A percentile compares a stretch with the other conserved stretches of the same genome.
phyloP scores from a whole-genome alignment of 2,888 invertebrate genomes.

The Apamea sordens region DNA sequence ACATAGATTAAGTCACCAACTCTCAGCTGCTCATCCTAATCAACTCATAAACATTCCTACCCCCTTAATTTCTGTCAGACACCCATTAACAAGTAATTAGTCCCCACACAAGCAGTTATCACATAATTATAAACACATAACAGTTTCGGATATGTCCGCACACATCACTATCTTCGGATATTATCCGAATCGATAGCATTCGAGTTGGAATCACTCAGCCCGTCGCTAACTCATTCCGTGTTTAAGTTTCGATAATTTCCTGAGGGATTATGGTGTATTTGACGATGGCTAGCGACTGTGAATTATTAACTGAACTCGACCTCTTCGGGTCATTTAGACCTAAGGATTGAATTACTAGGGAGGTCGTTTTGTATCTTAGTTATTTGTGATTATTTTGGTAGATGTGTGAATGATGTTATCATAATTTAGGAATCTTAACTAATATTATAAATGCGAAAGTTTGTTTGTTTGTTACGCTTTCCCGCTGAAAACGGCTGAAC shows the following conservation, averaged over 20 bases:
- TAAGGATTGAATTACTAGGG: slow-evolving; percentile 68
- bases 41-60: slow-evolving; percentile 30
- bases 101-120: slow-evolving; percentile 55
- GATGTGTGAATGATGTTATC: background rate
- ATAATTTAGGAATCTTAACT: background rate
- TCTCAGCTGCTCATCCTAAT: background rate
- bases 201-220: slow-evolving; percentile 74
- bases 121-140: slow-evolving; percentile 64
- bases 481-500: too few relatives aligned
- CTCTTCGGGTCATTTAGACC: slow-evolving; percentile 76
- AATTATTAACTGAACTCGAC: slow-evolving; percentile 81
- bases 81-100: slow-evolving; percentile 62
- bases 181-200: slow-evolving; percentile 65
- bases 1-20: background rate
- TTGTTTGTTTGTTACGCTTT: too few relatives aligned
- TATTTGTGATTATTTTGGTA: slow-evolving; percentile 31
- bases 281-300: slow-evolving; percentile 80
- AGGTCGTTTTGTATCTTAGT: slow-evolving; percentile 48
- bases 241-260: slow-evolving; percentile 88
- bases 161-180: slow-evolving; percentile 56
- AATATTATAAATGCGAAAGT: too few relatives aligned
- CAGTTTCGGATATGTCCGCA: slow-evolving; percentile 49
- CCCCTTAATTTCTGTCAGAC: slow-evolving; percentile 38
- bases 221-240: slow-evolving; percentile 76
- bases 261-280: slow-evolving; percentile 82